A percentile compares a stretch with the other conserved stretches of the same genome.
These are phyloP conservation scores for Acestrorhynchus altus DNA, from an alignment of 2,797 vertebrate species.

Conservation along the genomic window DNA sequence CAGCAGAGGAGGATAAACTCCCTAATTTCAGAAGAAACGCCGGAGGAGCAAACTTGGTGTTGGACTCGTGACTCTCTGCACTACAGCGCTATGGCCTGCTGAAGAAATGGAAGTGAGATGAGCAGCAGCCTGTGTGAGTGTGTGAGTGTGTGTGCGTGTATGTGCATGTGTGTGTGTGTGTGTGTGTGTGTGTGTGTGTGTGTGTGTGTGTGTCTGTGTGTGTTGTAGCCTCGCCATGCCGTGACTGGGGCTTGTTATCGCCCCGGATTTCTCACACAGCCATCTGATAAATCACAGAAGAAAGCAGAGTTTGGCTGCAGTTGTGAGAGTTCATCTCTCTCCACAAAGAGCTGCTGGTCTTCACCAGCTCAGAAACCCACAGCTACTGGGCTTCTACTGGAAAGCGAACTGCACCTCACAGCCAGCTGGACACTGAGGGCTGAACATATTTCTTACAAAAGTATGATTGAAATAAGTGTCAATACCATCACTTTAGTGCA, in stretches of 20 bases:
- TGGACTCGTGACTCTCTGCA: no score
- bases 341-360: not conserved
- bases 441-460: no score
- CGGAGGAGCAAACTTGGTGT: no score
- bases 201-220: not conserved
- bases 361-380: not conserved
- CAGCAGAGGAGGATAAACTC: no score
- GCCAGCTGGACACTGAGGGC: not conserved
- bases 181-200: not conserved
- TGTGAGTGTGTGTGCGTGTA: no score
- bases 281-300: conserved; percentile 4
- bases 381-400: not conserved
- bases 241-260: not conserved
- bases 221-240: not conserved
- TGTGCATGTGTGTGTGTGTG: not conserved
- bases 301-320: not conserved
- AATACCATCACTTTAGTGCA: no score
- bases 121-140: not conserved
- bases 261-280: not conserved
- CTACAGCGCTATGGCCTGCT: no score
- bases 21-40: not conserved
- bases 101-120: not conserved
- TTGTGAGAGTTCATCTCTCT: not conserved
- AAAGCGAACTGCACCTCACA: not conserved
- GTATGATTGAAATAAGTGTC: no score